Evolutionary conservation across 2,797 vertebrate species (phyloP).

Genomic region (Buphagus erythrorhynchus): DNA sequence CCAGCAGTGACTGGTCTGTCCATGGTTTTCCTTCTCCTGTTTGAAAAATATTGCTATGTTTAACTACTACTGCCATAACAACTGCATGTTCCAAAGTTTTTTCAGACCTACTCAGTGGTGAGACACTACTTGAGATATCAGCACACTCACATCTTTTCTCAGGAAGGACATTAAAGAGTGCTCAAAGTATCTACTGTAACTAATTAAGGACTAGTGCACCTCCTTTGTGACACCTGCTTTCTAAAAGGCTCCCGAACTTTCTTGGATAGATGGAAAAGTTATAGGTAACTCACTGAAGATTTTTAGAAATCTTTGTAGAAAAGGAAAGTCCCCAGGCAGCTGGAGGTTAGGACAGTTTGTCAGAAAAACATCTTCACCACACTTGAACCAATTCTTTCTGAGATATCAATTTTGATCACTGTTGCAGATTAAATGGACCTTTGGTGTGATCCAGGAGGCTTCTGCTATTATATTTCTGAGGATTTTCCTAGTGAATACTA

Average conservation of each 20-base stretch:
- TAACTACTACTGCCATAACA: neutral
- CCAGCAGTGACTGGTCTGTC: neutral
- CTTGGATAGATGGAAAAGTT: neutral
- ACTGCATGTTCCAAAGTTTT: neutral
- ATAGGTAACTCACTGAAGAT: neutral
- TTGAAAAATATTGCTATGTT: neutral
- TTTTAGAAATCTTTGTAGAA: neutral
- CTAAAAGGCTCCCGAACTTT: neutral
- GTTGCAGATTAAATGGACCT: neutral
- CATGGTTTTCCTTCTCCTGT: slow-evolving; percentile 36
- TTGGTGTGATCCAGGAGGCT: neutral
- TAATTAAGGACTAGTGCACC: neutral
- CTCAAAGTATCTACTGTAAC: neutral
- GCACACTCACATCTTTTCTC: neutral
- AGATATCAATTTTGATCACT: rapidly evolving
- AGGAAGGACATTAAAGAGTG: neutral
- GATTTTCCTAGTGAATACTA: neutral
- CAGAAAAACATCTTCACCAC: neutral
- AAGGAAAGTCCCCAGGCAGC: neutral
- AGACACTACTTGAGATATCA: neutral
- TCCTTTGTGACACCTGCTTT: neutral
- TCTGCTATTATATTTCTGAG: neutral
- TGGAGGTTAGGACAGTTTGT: neutral
- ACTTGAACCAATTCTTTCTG: neutral
- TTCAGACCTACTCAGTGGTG: neutral